Conservation (phyloP, 1,140 invertebrate species). For the Ostrea denselamellosa region DNA sequence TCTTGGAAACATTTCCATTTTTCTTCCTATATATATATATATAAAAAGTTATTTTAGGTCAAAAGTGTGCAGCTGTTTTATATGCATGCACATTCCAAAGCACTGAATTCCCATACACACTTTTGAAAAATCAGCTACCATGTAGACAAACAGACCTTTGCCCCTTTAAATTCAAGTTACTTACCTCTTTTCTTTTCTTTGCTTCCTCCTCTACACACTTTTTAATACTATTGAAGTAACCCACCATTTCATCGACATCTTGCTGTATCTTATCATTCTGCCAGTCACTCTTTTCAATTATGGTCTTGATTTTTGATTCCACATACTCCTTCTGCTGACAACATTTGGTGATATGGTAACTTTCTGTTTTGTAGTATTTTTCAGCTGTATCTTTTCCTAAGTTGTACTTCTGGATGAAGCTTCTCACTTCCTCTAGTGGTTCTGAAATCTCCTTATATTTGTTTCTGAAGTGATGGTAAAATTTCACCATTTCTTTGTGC, state of each 20-base stretch:
- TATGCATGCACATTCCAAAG: too few relatives aligned
- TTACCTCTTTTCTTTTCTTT: not conserved
- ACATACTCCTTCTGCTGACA: not conserved
- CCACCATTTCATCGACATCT: conserved; percentile 31
- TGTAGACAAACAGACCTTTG: too few relatives aligned
- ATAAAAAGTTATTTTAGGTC: too few relatives aligned
- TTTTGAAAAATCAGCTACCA: too few relatives aligned
- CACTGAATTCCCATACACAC: too few relatives aligned
- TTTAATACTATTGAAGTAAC: not conserved
- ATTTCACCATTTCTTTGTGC: conserved; percentile 41
- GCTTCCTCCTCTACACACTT: conserved; percentile 3
- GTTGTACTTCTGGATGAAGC: conserved; percentile 47
- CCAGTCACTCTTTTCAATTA: conserved; percentile 39
- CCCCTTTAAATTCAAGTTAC: not conserved
- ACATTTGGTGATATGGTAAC: not conserved
- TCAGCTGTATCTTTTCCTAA: not conserved
- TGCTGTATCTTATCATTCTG: not conserved
- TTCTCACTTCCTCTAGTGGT: not conserved
- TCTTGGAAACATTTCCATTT: too few relatives aligned
- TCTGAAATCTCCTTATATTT: conserved; percentile 16
- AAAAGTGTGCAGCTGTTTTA: too few relatives aligned
- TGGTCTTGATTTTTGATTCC: not conserved
- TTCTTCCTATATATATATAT: too few relatives aligned
- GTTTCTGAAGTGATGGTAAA: conserved; percentile 29
- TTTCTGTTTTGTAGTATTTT: not conserved